phyloP scores from a whole-genome alignment of 1,140 invertebrate genomes.

The Caenorhabditis latens region DNA sequence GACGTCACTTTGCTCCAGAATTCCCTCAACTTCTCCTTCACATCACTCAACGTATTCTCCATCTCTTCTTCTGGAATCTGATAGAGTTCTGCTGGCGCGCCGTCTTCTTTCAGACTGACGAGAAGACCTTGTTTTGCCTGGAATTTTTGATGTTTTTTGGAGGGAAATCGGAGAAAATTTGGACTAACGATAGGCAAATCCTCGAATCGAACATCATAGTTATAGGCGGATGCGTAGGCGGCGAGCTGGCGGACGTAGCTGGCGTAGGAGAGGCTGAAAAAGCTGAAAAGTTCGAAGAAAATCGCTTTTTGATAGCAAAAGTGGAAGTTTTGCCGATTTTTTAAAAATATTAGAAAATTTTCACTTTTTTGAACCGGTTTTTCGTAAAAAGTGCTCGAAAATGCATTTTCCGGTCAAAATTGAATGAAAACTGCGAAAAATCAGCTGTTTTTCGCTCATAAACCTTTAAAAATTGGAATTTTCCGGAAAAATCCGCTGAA shows the following conservation, averaged over 20 bases:
- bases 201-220: not conserved
- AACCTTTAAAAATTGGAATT: too few relatives aligned
- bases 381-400: too few relatives aligned
- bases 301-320: too few relatives aligned
- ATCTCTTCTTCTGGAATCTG: slow-evolving; percentile 15
- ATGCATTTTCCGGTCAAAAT: too few relatives aligned
- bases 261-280: not conserved
- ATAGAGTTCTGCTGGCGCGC: slow-evolving; percentile 15
- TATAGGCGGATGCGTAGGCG: slow-evolving; percentile 31
- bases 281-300: too few relatives aligned
- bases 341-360: too few relatives aligned
- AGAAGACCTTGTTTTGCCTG: slow-evolving; percentile 1
- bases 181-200: not conserved
- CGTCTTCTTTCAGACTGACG: slow-evolving; percentile 38
- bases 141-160: not conserved
- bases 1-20: slow-evolving; percentile 23
- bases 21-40: not conserved
- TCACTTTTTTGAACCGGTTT: too few relatives aligned
- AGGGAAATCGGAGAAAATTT: not conserved
- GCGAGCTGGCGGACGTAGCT: slow-evolving; percentile 13
- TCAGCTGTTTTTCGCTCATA: too few relatives aligned
- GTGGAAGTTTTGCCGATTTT: too few relatives aligned
- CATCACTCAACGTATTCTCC: not conserved
- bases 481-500: too few relatives aligned
- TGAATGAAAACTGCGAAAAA: too few relatives aligned